Base-by-base conservation (phyloP, 64 coral and sea anemone species). In the Montipora efflorescens region DNA sequence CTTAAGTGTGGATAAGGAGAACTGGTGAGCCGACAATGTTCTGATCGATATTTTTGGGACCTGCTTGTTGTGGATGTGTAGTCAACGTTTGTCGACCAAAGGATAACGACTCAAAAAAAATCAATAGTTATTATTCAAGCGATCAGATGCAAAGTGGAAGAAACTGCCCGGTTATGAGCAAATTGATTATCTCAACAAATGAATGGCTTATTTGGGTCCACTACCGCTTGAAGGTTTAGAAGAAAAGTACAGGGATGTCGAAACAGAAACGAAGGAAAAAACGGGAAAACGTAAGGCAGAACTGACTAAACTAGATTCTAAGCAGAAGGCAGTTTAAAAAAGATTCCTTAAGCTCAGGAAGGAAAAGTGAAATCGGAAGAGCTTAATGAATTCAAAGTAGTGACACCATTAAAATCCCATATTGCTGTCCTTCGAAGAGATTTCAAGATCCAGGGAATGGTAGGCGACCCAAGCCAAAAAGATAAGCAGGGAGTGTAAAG, bases 401-500 rank as follows among this genome's bases (percentile, higher is more conserved):
- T 4, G 53, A 57, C 53, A 57, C 53, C 53, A 57, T 57, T 57
- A 57, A 57, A 11, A 57, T 57, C 53, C 53, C 1, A 57, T 92
- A 2, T 57, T 57, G 53, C 53, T 57, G 53, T 79, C 82, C n/a
- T 75, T 79, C 43, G 68, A 87, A 14, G 91, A 57, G 11, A 11
- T 57, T 57, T 57, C 53, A 57, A 57, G 53, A 57, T 57, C 53
- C 53, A 57, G 6, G 4, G 53, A 57, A 11, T 57, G 53, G 36
- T 2, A 36, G 53, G 53, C 53, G 1, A 57, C 53, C 53, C 53
- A 57, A 4, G 11, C 11, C 53, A 57, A 11, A 57, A 57, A 57
- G 6, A 57, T 57, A 94, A 90, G 5, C 86, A 3, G 93, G 87
- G 7, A 59, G 83, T 12, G 19, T 19, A 4, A 90, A 83, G 76